These are phyloP conservation scores for Antechinus stuartii DNA, from an alignment of 2,113 vertebrate genomes.

Conservation along the genomic window DNA sequence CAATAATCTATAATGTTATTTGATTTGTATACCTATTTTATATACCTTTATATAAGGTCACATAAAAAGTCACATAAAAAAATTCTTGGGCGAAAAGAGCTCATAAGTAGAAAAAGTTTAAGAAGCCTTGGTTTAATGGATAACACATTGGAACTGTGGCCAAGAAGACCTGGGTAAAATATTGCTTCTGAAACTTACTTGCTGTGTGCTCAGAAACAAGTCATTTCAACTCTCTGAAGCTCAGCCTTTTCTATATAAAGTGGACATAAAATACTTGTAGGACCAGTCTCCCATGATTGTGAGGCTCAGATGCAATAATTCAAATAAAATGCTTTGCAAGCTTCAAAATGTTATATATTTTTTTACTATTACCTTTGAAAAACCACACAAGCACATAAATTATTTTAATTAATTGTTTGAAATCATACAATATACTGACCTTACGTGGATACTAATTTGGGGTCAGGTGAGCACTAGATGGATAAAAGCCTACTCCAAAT, in stretches of 20 bases:
- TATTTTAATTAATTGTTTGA: neutral
- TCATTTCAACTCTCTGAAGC: neutral
- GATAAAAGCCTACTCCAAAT: neutral
- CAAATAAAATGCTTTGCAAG: neutral
- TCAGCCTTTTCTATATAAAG: neutral
- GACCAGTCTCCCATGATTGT: neutral
- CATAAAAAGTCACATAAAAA: too few species aligned
- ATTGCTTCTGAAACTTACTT: neutral
- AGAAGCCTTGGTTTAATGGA: neutral
- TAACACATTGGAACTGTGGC: neutral
- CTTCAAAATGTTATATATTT: neutral
- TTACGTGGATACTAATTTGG: neutral
- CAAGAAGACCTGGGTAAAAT: neutral
- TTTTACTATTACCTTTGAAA: neutral
- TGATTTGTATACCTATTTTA: too few species aligned
- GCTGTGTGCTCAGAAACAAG: neutral
- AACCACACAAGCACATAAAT: neutral
- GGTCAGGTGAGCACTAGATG: neutral
- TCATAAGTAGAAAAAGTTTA: too few species aligned
- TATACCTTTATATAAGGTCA: too few species aligned
- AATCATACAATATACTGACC: neutral
- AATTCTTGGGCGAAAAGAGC: too few species aligned
- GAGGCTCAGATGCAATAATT: neutral
- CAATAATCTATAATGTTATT: too few species aligned
- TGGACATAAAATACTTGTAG: neutral